Base-by-base conservation (phyloP, 2,113 vertebrate genomes). In the Rhodinocichla rosea region DNA sequence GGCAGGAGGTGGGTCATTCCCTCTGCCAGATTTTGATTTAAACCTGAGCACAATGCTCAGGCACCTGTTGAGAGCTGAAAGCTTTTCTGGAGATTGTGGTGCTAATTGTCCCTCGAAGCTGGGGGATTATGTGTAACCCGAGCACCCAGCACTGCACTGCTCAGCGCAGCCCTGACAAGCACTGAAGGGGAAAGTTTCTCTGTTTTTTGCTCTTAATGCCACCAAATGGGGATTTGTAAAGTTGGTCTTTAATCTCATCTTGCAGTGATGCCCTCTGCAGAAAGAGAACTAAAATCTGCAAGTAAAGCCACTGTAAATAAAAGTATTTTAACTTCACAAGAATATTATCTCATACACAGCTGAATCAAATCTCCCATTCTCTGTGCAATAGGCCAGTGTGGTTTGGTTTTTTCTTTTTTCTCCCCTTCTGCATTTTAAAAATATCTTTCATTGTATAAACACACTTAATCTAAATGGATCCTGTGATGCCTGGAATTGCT, bases 51-150 rank as follows among this genome's bases (percentile, higher is more conserved):
- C 94, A 94, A 95, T 91, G 76, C 56, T 7, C 32, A 75, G 83
- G 83, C 95, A 97, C 95, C 96, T 96, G 96, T 94, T 89, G 83
- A 49, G 92, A 91, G 92, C 92, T 92, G 95, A 95, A 83, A 94
- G 95, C 92, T 92, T 87, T 95, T 26, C 80, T 93, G 8, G 92
- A 89, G 89, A 28, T 70, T 67, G 81, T 55, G 91, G 83, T 90
- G 91, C 96, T 94, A 86, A 97, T 94, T 97, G 94, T 95, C 64
- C 60, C 90, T 93, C 4, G 24, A 87, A 96, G 92, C 91, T 92
- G 92, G 83, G 76, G 92, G 96, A 95, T 96, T 97, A 97, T 53
- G 91, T 95, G 95, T 94, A 97, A 97, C 94, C 76, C 19, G 95
- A 97, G 95, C 81, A 52, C 3, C 67, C 70, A 84, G 90, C 83